These are phyloP conservation scores for Mesoligia furuncula DNA, from an alignment of 2,888 invertebrate genomes.

Conservation along the genomic window DNA sequence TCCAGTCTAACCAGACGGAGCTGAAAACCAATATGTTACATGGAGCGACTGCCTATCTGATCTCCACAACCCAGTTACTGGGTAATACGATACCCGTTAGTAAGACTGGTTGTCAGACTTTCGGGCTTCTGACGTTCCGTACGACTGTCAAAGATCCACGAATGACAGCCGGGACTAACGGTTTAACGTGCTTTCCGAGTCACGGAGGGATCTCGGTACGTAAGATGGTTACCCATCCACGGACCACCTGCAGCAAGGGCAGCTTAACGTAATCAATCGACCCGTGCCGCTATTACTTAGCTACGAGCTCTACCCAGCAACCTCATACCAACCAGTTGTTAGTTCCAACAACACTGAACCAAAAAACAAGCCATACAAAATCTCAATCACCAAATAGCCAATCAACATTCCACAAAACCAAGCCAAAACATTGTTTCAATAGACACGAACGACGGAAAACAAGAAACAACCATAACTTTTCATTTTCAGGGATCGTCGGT, in stretches of 20 bases:
- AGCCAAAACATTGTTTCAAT: slow-evolving; percentile 39
- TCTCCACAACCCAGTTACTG: background rate
- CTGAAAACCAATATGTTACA: background rate
- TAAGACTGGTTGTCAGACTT: background rate
- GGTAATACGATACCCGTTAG: background rate
- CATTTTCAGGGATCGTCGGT: slow-evolving; percentile 49
- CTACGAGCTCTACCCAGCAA: background rate
- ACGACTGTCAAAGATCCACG: background rate
- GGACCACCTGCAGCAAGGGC: background rate
- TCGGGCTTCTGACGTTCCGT: background rate
- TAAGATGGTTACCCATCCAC: background rate
- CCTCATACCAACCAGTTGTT: background rate
- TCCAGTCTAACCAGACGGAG: background rate
- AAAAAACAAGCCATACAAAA: background rate
- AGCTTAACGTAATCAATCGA: background rate
- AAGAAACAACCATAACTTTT: slow-evolving; percentile 57
- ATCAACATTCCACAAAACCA: slow-evolving; percentile 21
- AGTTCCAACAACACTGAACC: background rate
- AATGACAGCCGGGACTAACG: background rate
- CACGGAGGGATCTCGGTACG: background rate
- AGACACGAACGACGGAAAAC: slow-evolving; percentile 14
- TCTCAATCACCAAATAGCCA: slow-evolving; percentile 10
- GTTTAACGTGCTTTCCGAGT: background rate
- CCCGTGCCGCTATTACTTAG: background rate
- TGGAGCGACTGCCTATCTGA: background rate